These are phyloP conservation scores for Ageneiosus marmoratus DNA, from an alignment of 2,113 vertebrate genomes.

Conservation along the genomic window DNA sequence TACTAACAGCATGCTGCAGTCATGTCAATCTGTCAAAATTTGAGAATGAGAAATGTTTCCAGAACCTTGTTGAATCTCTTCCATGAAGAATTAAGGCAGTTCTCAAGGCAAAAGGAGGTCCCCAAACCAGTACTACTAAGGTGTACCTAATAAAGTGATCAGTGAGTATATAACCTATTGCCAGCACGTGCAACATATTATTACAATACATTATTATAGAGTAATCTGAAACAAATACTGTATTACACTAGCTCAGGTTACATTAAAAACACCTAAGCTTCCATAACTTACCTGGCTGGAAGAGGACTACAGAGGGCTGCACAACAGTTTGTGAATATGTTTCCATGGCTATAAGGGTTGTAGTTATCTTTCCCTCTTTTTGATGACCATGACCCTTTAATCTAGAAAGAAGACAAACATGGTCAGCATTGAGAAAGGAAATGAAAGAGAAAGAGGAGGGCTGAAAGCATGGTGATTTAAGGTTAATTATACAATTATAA, in stretches of 20 bases:
- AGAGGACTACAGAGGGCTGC: slow-evolving; percentile 94
- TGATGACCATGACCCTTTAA: slow-evolving; percentile 98
- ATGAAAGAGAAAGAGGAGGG: neutral
- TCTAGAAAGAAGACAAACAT: slow-evolving; percentile 75
- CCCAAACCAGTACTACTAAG: no score
- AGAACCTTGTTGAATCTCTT: no score
- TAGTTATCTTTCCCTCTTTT: slow-evolving; percentile 98
- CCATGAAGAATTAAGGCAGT: no score
- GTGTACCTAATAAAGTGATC: no score
- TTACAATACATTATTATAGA: neutral
- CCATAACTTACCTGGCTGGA: slow-evolving; percentile 85
- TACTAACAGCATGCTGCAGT: no score
- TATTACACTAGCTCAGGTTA: no score
- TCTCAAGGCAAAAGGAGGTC: no score
- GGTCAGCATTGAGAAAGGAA: neutral
- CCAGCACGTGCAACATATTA: neutral
- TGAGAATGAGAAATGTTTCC: no score
- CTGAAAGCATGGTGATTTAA: neutral
- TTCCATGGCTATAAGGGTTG: slow-evolving; percentile 96
- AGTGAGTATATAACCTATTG: neutral
- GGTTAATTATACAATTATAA: neutral
- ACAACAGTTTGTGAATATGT: slow-evolving; percentile 94
- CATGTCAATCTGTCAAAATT: no score
- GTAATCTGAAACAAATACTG: neutral
- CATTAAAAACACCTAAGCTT: neutral